A percentile compares a stretch with the other conserved stretches of the same genome.
Evolutionary conservation across 2,888 invertebrate genomes (phyloP).

Genomic region (Hydrotaea cyrtoneurina): DNA sequence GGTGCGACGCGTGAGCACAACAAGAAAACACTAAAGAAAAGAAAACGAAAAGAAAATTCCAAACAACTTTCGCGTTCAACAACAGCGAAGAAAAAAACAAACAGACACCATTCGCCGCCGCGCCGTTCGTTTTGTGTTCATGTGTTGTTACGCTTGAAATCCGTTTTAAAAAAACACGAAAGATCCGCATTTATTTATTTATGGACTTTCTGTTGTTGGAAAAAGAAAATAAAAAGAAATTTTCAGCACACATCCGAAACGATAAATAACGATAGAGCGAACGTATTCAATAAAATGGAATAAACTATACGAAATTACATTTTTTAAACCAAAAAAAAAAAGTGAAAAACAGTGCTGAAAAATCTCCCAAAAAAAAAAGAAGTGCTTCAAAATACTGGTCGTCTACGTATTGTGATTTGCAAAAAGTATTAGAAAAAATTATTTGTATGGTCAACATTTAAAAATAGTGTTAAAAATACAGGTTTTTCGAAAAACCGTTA

Average conservation of each 20-base stretch:
- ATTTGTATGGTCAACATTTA: not conserved
- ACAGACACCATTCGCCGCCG: slow-evolving; percentile 51
- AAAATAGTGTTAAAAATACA: not conserved
- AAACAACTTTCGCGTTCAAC: slow-evolving; percentile 62
- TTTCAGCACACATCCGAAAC: slow-evolving; percentile 16
- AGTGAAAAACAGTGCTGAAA: not conserved
- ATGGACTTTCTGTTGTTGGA: slow-evolving; percentile 43
- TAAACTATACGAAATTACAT: not conserved
- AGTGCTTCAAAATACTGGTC: no score
- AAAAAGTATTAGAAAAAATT: slow-evolving; percentile 14
- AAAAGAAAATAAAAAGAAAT: slow-evolving; percentile 32
- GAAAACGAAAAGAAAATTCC: slow-evolving; percentile 56
- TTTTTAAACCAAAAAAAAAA: slow-evolving; percentile 5
- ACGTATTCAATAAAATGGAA: slow-evolving; percentile 15
- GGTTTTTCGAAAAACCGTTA: not conserved
- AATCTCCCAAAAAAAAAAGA: not conserved
- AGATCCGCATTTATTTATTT: slow-evolving; percentile 54
- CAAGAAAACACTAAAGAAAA: not conserved
- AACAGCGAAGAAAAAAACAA: slow-evolving; percentile 8
- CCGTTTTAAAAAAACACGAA: slow-evolving; percentile 34
- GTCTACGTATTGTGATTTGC: no score
- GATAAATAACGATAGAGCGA: slow-evolving; percentile 2
- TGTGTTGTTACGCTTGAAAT: slow-evolving; percentile 27
- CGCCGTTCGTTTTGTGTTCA: slow-evolving; percentile 11
- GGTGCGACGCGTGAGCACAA: slow-evolving; percentile 8